These are phyloP conservation scores for Pangasius macronema DNA, from an alignment of 2,797 vertebrate species.

Conservation along the genomic window DNA sequence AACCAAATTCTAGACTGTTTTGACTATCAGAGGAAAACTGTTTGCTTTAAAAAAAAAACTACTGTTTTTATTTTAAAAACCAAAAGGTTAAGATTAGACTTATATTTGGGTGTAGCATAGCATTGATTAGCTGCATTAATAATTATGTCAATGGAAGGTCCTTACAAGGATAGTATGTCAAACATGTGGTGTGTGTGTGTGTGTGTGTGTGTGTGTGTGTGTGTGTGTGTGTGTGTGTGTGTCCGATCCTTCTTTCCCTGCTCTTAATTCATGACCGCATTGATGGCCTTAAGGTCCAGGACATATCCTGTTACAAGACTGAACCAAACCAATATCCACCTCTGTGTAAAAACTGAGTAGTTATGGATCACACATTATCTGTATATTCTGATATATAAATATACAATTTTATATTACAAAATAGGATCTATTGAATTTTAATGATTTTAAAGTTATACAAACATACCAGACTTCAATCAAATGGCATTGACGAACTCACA, in stretches of 20 bases:
- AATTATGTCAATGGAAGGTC: neutral
- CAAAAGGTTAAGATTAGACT: neutral
- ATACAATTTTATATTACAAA: neutral
- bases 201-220: neutral
- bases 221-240: conserved; percentile 1
- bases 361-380: neutral
- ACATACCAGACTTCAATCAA: neutral
- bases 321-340: neutral
- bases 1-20: neutral
- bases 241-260: neutral
- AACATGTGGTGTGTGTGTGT: neutral
- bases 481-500: conserved; percentile 2
- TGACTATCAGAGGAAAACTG: neutral
- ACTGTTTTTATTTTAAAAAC: neutral
- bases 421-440: neutral
- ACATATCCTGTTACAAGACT: neutral
- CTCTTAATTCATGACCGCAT: conserved; percentile 25
- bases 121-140: neutral
- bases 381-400: neutral
- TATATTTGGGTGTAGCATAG: neutral
- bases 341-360: conserved; percentile 4
- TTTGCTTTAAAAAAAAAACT: neutral
- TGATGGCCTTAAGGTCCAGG: conserved; percentile 6
- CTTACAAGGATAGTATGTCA: neutral
- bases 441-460: neutral